Conservation (phyloP, 2,888 invertebrate species). For the Priocnemis perturbator region DNA sequence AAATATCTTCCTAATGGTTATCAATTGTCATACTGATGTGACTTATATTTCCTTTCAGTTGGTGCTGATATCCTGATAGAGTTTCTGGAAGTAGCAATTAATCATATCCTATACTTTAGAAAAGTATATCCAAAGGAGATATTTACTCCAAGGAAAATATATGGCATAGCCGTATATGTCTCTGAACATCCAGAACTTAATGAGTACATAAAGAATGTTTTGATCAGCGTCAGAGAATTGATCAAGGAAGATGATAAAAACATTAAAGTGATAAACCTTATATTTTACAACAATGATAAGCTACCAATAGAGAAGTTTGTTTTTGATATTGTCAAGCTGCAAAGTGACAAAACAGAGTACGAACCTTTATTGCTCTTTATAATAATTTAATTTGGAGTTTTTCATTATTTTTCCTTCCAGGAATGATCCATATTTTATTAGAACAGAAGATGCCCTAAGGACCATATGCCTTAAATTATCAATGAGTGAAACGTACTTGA, state of each 20-base stretch:
- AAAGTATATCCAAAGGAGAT: conserved; percentile 81
- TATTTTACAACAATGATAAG: conserved; percentile 76
- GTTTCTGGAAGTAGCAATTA: conserved; percentile 82
- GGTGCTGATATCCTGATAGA: conserved; percentile 79
- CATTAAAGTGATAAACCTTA: conserved; percentile 77
- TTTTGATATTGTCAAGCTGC: conserved; percentile 72
- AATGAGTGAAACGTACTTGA: conserved; percentile 75
- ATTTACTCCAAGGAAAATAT: conserved; percentile 81
- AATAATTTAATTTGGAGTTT: neutral
- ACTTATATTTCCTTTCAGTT: conserved; percentile 64
- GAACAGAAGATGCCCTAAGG: conserved; percentile 80
- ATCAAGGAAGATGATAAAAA: conserved; percentile 77
- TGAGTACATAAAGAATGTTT: conserved; percentile 75
- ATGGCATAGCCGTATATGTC: conserved; percentile 79
- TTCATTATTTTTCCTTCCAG: conserved; percentile 48
- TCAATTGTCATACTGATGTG: neutral
- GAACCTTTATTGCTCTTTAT: conserved; percentile 30
- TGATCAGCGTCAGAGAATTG: conserved; percentile 59
- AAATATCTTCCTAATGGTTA: too few relatives aligned
- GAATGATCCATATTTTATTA: conserved; percentile 79
- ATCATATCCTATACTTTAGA: conserved; percentile 79
- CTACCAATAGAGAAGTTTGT: conserved; percentile 75
- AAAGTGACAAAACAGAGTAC: conserved; percentile 61
- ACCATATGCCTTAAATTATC: conserved; percentile 80
- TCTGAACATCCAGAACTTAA: conserved; percentile 82